A percentile compares a stretch with the other conserved stretches of the same genome.
These are phyloP conservation scores for Steinernema hermaphroditum DNA, from an alignment of 2,888 invertebrate species.

Conservation along the genomic window DNA sequence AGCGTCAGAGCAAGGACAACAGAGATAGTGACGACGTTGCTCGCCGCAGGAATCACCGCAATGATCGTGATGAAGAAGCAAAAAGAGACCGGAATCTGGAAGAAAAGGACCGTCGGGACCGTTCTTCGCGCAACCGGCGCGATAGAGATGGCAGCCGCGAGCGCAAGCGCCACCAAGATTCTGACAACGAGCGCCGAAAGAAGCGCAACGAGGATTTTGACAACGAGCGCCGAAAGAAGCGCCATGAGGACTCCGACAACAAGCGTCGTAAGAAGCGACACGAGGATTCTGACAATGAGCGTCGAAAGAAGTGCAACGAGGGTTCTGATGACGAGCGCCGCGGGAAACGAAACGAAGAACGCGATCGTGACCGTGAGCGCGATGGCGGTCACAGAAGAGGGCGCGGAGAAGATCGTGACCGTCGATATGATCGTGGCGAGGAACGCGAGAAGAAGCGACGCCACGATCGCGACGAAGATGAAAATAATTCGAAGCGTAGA, in stretches of 20 bases:
- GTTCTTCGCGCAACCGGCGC: no score
- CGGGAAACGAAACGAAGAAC: slow-evolving; percentile 31
- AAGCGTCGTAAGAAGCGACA: slow-evolving; percentile 33
- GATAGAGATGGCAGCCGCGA: slow-evolving; percentile 26
- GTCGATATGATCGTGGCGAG: neutral
- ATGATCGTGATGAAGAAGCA: slow-evolving; percentile 8
- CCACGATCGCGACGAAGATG: slow-evolving; percentile 30
- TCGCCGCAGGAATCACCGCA: slow-evolving; percentile 3
- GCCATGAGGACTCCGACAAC: slow-evolving; percentile 2
- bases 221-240: slow-evolving; percentile 19
- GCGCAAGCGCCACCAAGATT: no score
- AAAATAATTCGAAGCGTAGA: slow-evolving; percentile 32
- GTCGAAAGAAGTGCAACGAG: neutral
- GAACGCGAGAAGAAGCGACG: slow-evolving; percentile 29
- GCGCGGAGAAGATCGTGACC: neutral
- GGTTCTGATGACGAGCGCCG: slow-evolving; percentile 29
- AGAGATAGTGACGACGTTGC: neutral
- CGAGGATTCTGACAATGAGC: slow-evolving; percentile 33
- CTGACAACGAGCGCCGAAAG: neutral
- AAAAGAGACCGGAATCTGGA: slow-evolving; percentile 33
- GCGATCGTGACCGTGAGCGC: slow-evolving; percentile 13
- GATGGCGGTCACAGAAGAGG: no score
- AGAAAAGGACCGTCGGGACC: no score
- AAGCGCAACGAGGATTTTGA: slow-evolving; percentile 24
- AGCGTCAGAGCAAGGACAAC: slow-evolving; percentile 23